Evolutionary conservation across 2,888 invertebrate genomes (phyloP).

Genomic region (Yponomeuta cagnagella): DNA sequence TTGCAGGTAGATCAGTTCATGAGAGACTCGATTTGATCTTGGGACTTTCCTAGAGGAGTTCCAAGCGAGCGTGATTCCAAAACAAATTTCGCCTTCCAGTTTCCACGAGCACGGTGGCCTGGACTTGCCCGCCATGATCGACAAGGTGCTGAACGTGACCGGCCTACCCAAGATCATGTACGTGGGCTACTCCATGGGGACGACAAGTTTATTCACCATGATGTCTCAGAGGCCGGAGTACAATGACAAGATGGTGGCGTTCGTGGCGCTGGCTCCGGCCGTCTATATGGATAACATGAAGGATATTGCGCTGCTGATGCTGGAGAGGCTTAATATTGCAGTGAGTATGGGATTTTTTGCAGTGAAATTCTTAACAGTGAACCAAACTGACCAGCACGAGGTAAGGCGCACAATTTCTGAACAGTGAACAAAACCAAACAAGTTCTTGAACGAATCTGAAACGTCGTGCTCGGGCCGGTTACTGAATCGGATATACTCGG

Average conservation of each 20-base stretch:
- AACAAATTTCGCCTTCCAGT: slow-evolving; percentile 39
- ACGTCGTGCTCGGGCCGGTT: too few relatives aligned
- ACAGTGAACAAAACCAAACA: too few relatives aligned
- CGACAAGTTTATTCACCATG: slow-evolving; percentile 74
- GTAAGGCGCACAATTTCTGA: too few relatives aligned
- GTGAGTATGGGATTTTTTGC: slow-evolving; percentile 33
- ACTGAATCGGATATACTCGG: too few relatives aligned
- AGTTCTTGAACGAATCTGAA: too few relatives aligned
- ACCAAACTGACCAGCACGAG: too few relatives aligned
- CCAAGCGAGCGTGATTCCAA: background rate
- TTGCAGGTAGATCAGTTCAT: too few relatives aligned
- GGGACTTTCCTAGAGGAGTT: too few relatives aligned
- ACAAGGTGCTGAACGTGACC: slow-evolving; percentile 61
- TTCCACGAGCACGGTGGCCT: slow-evolving; percentile 76
- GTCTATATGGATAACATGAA: slow-evolving; percentile 57
- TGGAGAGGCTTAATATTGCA: slow-evolving; percentile 41
- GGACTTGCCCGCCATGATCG: slow-evolving; percentile 74
- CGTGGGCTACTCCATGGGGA: slow-evolving; percentile 78
- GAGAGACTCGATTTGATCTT: too few relatives aligned
- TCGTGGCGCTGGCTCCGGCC: slow-evolving; percentile 72
- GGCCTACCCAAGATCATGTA: slow-evolving; percentile 59
- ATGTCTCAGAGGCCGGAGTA: slow-evolving; percentile 71
- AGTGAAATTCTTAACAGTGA: too few relatives aligned
- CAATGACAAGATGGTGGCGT: slow-evolving; percentile 67
- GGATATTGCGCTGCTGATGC: slow-evolving; percentile 29